Conservation (phyloP, 2,888 invertebrate genomes). For the Yponomeuta cagnagella region DNA sequence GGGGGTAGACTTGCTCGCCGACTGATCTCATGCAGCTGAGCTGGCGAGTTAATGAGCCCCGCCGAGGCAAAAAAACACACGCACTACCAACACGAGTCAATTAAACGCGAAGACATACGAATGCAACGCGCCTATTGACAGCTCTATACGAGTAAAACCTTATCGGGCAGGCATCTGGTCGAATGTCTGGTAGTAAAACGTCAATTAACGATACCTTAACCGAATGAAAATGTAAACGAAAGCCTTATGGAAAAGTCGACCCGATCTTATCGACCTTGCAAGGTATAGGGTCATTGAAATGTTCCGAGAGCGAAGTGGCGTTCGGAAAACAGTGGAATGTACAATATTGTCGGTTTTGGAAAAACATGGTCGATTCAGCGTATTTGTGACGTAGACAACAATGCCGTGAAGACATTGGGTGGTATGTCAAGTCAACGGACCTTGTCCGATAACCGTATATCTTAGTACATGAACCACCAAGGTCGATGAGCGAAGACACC, state of each 20-base stretch:
- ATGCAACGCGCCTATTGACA: not conserved
- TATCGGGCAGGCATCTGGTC: not conserved
- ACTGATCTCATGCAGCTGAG: not conserved
- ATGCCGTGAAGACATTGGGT: constrained; percentile 28
- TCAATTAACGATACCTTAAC: not conserved
- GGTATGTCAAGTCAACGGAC: constrained; percentile 27
- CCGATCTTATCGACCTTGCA: not conserved
- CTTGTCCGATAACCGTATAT: constrained; percentile 14
- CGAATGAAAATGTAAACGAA: not conserved
- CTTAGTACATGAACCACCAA: not conserved
- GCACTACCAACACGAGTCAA: not conserved
- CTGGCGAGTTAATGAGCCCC: constrained; percentile 1
- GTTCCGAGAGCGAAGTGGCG: not conserved
- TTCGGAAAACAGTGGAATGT: not conserved
- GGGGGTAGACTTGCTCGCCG: constrained; percentile 24
- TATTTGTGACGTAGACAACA: constrained; percentile 18
- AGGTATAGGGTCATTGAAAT: not conserved
- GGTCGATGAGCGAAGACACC: not conserved
- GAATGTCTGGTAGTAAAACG: not conserved
- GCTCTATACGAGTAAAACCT: constrained; percentile 5
- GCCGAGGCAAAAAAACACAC: not conserved
- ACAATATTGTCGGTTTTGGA: not conserved
- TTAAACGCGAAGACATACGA: constrained; percentile 5
- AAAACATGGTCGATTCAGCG: constrained; percentile 10
- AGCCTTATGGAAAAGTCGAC: not conserved